Evolutionary conservation across 2,797 vertebrate species (phyloP).

Genomic region (Macrochelys suwanniensis): DNA sequence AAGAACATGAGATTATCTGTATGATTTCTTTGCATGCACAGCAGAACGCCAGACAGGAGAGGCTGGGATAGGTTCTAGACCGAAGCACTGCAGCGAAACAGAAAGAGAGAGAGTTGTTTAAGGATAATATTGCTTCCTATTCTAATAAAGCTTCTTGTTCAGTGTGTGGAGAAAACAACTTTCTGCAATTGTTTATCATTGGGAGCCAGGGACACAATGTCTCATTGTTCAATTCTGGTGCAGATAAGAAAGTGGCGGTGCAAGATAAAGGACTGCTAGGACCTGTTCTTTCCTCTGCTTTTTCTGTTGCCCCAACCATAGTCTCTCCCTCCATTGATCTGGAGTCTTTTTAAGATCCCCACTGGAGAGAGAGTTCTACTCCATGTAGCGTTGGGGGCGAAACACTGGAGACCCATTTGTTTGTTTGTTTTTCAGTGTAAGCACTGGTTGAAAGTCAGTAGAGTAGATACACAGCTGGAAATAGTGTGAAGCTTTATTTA

Average conservation of each 20-base stretch:
- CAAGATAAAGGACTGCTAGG: background rate
- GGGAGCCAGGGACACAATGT: background rate
- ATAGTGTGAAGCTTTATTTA: background rate
- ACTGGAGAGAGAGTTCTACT: background rate
- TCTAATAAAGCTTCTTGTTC: background rate
- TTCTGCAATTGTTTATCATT: background rate
- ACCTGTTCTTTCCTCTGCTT: fast-evolving
- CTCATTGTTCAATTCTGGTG: background rate
- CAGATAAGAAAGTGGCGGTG: background rate
- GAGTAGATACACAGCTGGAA: background rate
- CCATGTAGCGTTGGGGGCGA: background rate
- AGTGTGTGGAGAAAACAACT: background rate
- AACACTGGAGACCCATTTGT: background rate
- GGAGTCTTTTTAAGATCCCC: background rate
- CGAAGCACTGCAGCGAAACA: background rate
- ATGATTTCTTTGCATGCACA: background rate
- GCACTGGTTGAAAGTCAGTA: background rate
- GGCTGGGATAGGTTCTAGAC: background rate
- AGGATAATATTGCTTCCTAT: background rate
- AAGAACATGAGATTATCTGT: background rate
- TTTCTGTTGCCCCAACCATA: background rate
- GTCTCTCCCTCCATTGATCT: background rate
- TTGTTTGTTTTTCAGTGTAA: background rate
- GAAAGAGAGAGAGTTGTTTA: background rate
- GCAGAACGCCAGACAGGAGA: background rate